Percentiles rank a stretch among this genome's conserved stretches.
phyloP scores from a whole-genome alignment of 2,888 invertebrate species.

The Stenolophus ochropezus region DNA sequence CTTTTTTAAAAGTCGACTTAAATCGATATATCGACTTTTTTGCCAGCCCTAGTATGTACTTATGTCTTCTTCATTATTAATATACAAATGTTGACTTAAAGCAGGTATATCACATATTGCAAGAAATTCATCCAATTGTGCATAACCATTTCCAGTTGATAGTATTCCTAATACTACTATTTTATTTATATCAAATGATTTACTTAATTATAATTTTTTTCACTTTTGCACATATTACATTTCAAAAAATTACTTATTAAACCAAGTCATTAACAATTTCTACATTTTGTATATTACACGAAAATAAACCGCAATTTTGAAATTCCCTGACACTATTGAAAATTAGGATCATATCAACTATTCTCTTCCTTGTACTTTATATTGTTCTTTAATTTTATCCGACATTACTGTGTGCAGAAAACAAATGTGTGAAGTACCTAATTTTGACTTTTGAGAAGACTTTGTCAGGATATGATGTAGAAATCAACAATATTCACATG shows the following conservation, averaged over 20 bases:
- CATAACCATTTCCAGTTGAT: constrained; percentile 8
- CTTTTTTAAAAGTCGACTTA: no score
- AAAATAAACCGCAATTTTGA: constrained; percentile 6
- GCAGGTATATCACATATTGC: constrained; percentile 2
- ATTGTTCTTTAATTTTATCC: background rate
- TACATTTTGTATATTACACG: constrained; percentile 1
- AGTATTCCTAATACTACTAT: background rate
- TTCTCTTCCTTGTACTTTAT: background rate
- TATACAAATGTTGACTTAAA: no score
- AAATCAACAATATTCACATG: no score
- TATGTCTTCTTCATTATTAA: no score
- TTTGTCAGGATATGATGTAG: no score
- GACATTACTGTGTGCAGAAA: background rate
- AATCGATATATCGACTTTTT: no score
- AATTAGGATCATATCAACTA: background rate
- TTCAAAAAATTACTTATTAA: constrained; percentile 5
- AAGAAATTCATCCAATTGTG: constrained; percentile 10
- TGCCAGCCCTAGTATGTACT: no score
- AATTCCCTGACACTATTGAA: background rate
- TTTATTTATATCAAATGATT: background rate
- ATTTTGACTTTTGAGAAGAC: no score
- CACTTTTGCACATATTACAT: constrained; percentile 14
- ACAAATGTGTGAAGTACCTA: no score
- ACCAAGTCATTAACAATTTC: background rate
- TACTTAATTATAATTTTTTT: background rate